A percentile compares a stretch with the other conserved stretches of the same genome.
Evolutionary conservation across 2,113 vertebrate species (phyloP).

Genomic region (Notiomystis cincta): DNA sequence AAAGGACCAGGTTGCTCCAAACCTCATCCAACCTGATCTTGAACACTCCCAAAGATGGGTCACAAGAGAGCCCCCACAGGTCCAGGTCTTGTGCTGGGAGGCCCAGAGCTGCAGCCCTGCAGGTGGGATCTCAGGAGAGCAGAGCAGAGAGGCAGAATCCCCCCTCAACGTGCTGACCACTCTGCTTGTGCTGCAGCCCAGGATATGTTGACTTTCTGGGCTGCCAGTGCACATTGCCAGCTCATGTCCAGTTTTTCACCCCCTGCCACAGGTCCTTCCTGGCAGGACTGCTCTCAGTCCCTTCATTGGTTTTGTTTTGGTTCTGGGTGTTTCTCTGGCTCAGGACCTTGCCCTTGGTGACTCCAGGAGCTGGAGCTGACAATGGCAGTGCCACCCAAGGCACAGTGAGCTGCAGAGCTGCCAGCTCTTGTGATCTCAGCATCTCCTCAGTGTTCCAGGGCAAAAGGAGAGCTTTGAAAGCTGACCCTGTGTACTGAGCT

Average conservation of each 20-base stretch:
- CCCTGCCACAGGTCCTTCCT: no score
- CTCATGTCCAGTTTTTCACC: not conserved
- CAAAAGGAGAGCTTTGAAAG: not conserved
- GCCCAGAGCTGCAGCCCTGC: not conserved
- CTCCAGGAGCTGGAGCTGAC: not conserved
- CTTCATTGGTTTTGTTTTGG: not conserved
- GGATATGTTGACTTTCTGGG: not conserved
- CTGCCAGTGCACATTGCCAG: not conserved
- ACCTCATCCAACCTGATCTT: not conserved
- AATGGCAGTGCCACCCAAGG: not conserved
- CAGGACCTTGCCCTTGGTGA: not conserved
- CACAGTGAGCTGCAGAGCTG: not conserved
- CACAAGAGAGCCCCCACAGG: not conserved
- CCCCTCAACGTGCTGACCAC: fast-evolving
- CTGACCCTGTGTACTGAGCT: not conserved
- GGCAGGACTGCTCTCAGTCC: not conserved
- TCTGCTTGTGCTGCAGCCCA: not conserved
- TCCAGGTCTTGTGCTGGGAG: not conserved
- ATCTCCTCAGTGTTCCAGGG: not conserved
- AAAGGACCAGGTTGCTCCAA: not conserved
- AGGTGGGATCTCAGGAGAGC: not conserved
- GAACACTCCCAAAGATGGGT: not conserved
- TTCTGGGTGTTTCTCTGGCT: not conserved
- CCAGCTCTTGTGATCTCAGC: not conserved
- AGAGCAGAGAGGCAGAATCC: not conserved